Percentiles rank a stretch among this genome's conserved stretches.
Evolutionary conservation across 2,797 vertebrate species (phyloP).

Genomic region (Euthynnus affinis): DNA sequence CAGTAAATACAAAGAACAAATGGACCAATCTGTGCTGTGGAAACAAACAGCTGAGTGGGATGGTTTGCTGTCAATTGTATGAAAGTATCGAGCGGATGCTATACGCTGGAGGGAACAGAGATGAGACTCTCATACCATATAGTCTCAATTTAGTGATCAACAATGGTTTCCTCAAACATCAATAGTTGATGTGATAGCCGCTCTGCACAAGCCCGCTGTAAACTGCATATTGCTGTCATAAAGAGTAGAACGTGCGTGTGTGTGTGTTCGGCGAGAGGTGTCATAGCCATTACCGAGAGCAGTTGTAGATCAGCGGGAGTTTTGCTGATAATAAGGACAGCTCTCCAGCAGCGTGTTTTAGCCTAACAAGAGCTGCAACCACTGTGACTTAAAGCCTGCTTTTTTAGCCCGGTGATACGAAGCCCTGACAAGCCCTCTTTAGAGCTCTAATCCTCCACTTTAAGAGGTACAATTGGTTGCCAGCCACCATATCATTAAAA

Average conservation of each 20-base stretch:
- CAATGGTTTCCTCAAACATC: too few relatives aligned
- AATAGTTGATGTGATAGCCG: too few relatives aligned
- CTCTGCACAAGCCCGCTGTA: too few relatives aligned
- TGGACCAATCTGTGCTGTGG: too few relatives aligned
- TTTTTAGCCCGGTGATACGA: not conserved
- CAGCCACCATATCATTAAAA: constrained; percentile 24
- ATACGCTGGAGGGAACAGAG: too few relatives aligned
- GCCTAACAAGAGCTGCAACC: constrained; percentile 24
- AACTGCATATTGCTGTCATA: too few relatives aligned
- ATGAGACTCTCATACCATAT: too few relatives aligned
- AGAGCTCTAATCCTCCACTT: constrained; percentile 29
- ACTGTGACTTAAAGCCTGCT: constrained; percentile 26
- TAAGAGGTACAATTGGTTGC: constrained; percentile 12
- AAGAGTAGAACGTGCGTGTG: not conserved
- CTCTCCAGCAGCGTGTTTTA: constrained; percentile 29
- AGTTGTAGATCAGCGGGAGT: constrained; percentile 22
- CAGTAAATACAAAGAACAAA: too few relatives aligned
- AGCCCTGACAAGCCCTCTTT: constrained; percentile 31
- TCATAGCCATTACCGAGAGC: not conserved
- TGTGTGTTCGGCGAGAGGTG: not conserved
- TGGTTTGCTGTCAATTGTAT: too few relatives aligned
- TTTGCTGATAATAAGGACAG: constrained; percentile 13
- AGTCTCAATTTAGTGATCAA: too few relatives aligned
- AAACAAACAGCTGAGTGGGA: too few relatives aligned
- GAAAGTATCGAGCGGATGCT: too few relatives aligned